Evolutionary conservation across 2,888 invertebrate genomes (phyloP), one percentile per base, ranked within the genome.

Genomic region (Mesorhabditis spiculigera): DNA sequence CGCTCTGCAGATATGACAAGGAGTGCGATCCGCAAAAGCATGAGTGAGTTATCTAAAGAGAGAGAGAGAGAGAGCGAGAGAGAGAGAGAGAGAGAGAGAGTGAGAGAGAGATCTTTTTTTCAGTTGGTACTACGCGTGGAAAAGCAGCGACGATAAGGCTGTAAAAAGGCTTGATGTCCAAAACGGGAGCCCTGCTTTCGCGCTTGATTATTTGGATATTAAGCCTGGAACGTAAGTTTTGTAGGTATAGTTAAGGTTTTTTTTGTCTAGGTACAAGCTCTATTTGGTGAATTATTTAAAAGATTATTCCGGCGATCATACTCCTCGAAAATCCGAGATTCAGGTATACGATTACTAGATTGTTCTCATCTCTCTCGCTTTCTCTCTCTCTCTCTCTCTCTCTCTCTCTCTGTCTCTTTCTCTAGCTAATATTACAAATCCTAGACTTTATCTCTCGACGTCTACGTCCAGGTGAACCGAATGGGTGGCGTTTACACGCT

Each of bases 401-500:
- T n/a, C n/a, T n/a, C n/a, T n/a, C n/a, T n/a, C n/a, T n/a, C n/a
- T n/a, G n/a, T n/a, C n/a, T n/a, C n/a, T n/a, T n/a, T n/a, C n/a
- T n/a, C n/a, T n/a, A n/a, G n/a, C n/a, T n/a, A n/a, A n/a, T n/a
- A n/a, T n/a, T 28, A 28, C 28, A 28, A 1, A 28, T 28, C 3
- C 28, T 43, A 42, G 41, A 10, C 44, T 6, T 8, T 13, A 65
- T 43, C 65, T 13, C 13, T 16, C 4, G 42, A 43, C 44, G 8
- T 41, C 41, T 8, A 41, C 13, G 6, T 65, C 8, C 65, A 65
- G 44, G 8, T 44, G 63, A 65, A 67, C 4, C 58, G 65, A 5
- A 75, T 75, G 75, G 75, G 75, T n/a, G 75, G 72, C 8, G 73
- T 73, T 5, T 72, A 73, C 63, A 28, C 65, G 63, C 4, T 10